Evolutionary conservation across 2,797 vertebrate genomes (phyloP).

Genomic region (Tympanoctomys barrerae): DNA sequence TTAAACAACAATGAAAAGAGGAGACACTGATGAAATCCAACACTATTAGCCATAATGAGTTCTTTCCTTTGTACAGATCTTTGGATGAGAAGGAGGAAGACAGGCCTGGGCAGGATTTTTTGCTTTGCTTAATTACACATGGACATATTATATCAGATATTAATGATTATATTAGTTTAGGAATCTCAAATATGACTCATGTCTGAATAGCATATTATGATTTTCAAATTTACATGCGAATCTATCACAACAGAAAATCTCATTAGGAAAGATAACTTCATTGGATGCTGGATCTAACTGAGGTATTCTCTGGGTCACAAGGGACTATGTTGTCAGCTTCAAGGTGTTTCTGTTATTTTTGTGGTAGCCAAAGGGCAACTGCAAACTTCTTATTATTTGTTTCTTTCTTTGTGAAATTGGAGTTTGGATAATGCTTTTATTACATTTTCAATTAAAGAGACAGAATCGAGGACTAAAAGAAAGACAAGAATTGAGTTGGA

Average conservation of each 20-base stretch:
- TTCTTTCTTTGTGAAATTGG: slow-evolving; percentile 44
- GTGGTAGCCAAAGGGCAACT: not conserved
- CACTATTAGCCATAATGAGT: not conserved
- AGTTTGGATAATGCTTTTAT: not conserved
- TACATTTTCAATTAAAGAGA: not conserved
- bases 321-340: not conserved
- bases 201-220: slow-evolving; percentile 15
- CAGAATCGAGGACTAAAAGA: not conserved
- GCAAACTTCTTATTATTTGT: not conserved
- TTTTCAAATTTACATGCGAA: slow-evolving; percentile 36
- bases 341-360: not conserved
- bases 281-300: not conserved
- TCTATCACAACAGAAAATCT: not conserved
- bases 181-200: slow-evolving; percentile 63
- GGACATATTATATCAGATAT: slow-evolving; percentile 55
- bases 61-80: slow-evolving; percentile 32
- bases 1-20: slow-evolving; percentile 25
- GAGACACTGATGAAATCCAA: not conserved
- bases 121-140: slow-evolving; percentile 69
- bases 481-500: not conserved
- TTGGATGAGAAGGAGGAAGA: slow-evolving; percentile 57
- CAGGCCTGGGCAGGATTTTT: slow-evolving; percentile 52
- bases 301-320: not conserved
- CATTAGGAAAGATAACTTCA: not conserved
- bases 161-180: slow-evolving; percentile 69